phyloP scores from a whole-genome alignment of 1,140 invertebrate genomes.

The Sminthurinus signatus region DNA sequence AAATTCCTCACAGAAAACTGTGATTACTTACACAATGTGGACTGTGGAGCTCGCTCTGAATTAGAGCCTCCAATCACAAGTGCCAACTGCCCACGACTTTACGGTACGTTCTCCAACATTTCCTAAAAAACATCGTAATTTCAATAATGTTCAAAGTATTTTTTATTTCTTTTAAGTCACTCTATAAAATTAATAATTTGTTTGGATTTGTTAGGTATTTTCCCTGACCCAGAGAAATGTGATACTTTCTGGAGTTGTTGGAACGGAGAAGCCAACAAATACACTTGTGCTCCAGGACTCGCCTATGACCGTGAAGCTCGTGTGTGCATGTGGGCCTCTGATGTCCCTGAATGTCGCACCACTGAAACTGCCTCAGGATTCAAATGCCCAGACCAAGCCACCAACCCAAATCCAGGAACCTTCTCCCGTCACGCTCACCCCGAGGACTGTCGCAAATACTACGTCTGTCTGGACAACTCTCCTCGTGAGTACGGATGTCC shows the following conservation, averaged over 20 bases:
- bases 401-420: slow-evolving; percentile 71
- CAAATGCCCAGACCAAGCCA: slow-evolving; percentile 72
- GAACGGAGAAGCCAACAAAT: slow-evolving; percentile 87
- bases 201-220: too few relatives aligned
- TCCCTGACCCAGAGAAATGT: slow-evolving; percentile 70
- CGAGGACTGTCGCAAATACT: slow-evolving; percentile 69
- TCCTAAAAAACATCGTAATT: too few relatives aligned
- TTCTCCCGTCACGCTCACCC: slow-evolving; percentile 92
- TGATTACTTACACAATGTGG: slow-evolving; percentile 91
- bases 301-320: slow-evolving; percentile 82
- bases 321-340: slow-evolving; percentile 91
- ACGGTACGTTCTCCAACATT: too few relatives aligned
- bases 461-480: slow-evolving; percentile 68
- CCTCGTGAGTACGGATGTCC: slow-evolving; percentile 90
- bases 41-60: slow-evolving; percentile 79
- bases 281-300: slow-evolving; percentile 87
- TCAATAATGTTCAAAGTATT: too few relatives aligned
- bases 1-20: slow-evolving; percentile 91
- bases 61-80: slow-evolving; percentile 78
- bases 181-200: too few relatives aligned
- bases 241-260: slow-evolving; percentile 94
- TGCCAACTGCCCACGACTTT: slow-evolving; percentile 74
- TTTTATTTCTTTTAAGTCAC: too few relatives aligned
- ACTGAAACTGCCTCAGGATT: slow-evolving; percentile 84
- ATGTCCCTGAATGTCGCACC: slow-evolving; percentile 72